Conservation (phyloP, 2,797 vertebrate species). For the Hippocampus kuda region DNA sequence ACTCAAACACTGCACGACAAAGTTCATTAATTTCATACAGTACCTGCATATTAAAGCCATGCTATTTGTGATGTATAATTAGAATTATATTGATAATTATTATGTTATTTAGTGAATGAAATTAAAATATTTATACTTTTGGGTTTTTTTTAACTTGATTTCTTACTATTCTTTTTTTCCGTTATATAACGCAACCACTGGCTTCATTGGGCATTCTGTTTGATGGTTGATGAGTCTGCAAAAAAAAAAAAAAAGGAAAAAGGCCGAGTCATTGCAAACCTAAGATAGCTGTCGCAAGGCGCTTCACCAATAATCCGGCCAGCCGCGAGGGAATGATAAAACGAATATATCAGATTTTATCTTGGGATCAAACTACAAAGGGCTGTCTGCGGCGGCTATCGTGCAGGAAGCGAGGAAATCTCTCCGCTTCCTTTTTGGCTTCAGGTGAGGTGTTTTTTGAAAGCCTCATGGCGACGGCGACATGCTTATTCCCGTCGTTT, state of each 20-base stretch:
- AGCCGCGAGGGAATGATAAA: constrained; percentile 32
- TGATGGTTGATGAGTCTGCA: constrained; percentile 41
- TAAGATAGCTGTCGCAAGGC: constrained; percentile 33
- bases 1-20: not conserved
- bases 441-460: constrained; percentile 33
- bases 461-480: constrained; percentile 29
- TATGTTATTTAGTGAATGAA: not conserved
- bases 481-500: not conserved
- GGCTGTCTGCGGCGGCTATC: constrained; percentile 20
- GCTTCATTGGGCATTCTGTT: constrained; percentile 24
- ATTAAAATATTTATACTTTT: too few relatives aligned
- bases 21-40: too few relatives aligned
- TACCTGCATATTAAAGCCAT: not conserved
- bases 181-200: not conserved
- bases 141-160: not conserved
- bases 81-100: not conserved
- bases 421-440: constrained; percentile 15
- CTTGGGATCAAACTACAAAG: constrained; percentile 30
- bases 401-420: constrained; percentile 20
- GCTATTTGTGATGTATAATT: not conserved
- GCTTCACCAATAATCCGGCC: constrained; percentile 36
- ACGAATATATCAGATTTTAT: constrained; percentile 39
- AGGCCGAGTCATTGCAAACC: constrained; percentile 40
- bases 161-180: not conserved
- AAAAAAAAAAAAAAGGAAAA: constrained; percentile 23